These are phyloP conservation scores for Patella pellucida DNA, from an alignment of 2,888 invertebrate genomes.

Conservation along the genomic window DNA sequence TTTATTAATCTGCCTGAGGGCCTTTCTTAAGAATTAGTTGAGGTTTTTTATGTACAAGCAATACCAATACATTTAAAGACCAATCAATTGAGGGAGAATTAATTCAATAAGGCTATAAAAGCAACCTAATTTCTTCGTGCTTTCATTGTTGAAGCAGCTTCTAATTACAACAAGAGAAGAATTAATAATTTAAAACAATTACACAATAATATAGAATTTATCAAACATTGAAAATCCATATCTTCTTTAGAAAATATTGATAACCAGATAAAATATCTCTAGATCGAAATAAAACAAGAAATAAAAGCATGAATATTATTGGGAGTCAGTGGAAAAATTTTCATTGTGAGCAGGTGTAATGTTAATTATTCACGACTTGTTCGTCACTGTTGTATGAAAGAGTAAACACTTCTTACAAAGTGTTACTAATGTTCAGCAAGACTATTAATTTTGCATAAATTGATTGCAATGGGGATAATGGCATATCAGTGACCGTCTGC, in stretches of 20 bases:
- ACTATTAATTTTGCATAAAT: slow-evolving; percentile 33
- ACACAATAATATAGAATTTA: background rate
- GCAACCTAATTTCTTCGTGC: too few relatives aligned
- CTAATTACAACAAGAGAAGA: background rate
- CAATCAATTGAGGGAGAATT: too few relatives aligned
- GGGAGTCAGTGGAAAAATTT: slow-evolving; percentile 1
- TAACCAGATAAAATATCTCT: background rate
- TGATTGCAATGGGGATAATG: slow-evolving; percentile 21
- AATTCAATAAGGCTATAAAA: too few relatives aligned
- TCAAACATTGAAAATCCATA: slow-evolving; percentile 6
- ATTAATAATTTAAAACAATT: slow-evolving; percentile 11
- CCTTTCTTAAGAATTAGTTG: too few relatives aligned
- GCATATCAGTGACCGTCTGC: background rate
- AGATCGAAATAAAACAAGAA: slow-evolving; percentile 3
- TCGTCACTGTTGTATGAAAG: slow-evolving; percentile 15
- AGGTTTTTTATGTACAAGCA: too few relatives aligned
- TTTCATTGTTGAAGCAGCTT: too few relatives aligned
- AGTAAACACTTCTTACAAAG: slow-evolving; percentile 21
- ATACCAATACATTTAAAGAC: too few relatives aligned
- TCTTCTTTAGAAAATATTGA: slow-evolving; percentile 9
- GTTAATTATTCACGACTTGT: slow-evolving; percentile 23
- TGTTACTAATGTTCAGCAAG: slow-evolving; percentile 17
- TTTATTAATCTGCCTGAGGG: too few relatives aligned
- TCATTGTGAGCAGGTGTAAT: slow-evolving; percentile 14
- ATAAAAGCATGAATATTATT: background rate